Evolutionary conservation across 2,888 invertebrate species (phyloP).

Genomic region (Anodontia alba): DNA sequence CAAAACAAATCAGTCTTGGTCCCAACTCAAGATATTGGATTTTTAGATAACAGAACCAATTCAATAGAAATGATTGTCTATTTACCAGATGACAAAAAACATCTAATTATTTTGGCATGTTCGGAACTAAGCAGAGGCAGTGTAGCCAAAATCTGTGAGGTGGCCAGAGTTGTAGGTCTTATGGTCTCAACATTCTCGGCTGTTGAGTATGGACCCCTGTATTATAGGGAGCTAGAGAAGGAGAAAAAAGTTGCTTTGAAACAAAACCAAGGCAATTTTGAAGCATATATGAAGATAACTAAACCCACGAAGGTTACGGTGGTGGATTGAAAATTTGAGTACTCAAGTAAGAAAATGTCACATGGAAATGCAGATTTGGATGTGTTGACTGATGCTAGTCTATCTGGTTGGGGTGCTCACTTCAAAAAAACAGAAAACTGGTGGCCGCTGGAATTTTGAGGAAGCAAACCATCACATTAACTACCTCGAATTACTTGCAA

Average conservation of each 20-base stretch:
- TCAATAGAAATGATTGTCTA: too few species aligned
- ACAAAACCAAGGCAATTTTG: conserved; percentile 21
- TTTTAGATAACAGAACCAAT: conserved; percentile 42
- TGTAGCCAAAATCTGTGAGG: conserved; percentile 16
- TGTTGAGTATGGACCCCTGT: conserved; percentile 22
- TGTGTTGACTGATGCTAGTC: conserved; percentile 19
- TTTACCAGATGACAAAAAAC: conserved; percentile 16
- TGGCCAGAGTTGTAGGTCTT: conserved; percentile 30
- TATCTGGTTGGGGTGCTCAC: conserved; percentile 26
- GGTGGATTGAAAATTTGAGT: conserved; percentile 33
- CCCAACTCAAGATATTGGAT: conserved; percentile 32
- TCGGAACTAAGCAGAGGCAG: neutral
- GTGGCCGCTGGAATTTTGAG: conserved; percentile 24
- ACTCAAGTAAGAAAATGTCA: neutral
- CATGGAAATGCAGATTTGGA: conserved; percentile 13
- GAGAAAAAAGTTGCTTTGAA: conserved; percentile 34
- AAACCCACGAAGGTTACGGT: conserved; percentile 4
- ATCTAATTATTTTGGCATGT: neutral
- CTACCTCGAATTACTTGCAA: conserved; percentile 29
- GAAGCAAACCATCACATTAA: conserved; percentile 37
- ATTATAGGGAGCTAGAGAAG: conserved; percentile 27
- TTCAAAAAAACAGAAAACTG: conserved; percentile 11
- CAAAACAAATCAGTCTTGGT: conserved; percentile 34
- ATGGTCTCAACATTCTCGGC: conserved; percentile 29
- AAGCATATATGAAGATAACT: conserved; percentile 14